Evolutionary conservation across 1,140 invertebrate genomes (phyloP).

Genomic region (Drosophila jambulina): DNA sequence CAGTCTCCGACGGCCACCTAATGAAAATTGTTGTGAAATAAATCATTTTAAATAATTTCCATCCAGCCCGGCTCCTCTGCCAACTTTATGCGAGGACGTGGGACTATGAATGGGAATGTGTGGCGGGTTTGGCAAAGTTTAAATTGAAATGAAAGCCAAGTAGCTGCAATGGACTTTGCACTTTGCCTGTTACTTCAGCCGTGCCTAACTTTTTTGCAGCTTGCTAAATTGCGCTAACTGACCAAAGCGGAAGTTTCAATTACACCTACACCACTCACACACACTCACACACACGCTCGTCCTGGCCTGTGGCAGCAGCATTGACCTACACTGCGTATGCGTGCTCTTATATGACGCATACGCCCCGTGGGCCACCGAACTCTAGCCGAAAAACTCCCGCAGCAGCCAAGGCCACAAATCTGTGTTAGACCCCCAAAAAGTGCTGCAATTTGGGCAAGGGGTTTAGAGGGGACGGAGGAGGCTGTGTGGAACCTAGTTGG

Average conservation of each 20-base stretch:
- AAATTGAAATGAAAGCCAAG: constrained; percentile 82
- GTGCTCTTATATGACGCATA: constrained; percentile 72
- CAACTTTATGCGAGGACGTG: constrained; percentile 1
- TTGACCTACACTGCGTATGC: constrained; percentile 79
- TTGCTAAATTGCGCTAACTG: constrained; percentile 83
- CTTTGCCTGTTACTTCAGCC: constrained; percentile 82
- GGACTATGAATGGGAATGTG: constrained; percentile 9
- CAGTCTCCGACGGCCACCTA: constrained; percentile 63
- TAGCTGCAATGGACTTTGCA: constrained; percentile 80
- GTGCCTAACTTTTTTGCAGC: constrained; percentile 80
- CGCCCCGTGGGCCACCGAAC: constrained; percentile 58
- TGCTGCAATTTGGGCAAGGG: constrained; percentile 18
- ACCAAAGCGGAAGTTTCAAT: constrained; percentile 83
- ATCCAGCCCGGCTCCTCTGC: constrained; percentile 34
- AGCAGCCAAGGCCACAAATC: constrained; percentile 74
- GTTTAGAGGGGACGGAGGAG: background rate
- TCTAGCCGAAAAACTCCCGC: constrained; percentile 8
- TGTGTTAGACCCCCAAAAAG: constrained; percentile 62
- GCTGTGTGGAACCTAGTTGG: background rate
- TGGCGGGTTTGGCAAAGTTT: constrained; percentile 68
- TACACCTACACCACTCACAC: constrained; percentile 60
- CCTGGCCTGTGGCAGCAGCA: constrained; percentile 45
- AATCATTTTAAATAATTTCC: constrained; percentile 82
- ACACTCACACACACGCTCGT: constrained; percentile 18
- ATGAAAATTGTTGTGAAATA: constrained; percentile 83